Conservation (phyloP, 2,113 vertebrate genomes). For the Thermophis baileyi region DNA sequence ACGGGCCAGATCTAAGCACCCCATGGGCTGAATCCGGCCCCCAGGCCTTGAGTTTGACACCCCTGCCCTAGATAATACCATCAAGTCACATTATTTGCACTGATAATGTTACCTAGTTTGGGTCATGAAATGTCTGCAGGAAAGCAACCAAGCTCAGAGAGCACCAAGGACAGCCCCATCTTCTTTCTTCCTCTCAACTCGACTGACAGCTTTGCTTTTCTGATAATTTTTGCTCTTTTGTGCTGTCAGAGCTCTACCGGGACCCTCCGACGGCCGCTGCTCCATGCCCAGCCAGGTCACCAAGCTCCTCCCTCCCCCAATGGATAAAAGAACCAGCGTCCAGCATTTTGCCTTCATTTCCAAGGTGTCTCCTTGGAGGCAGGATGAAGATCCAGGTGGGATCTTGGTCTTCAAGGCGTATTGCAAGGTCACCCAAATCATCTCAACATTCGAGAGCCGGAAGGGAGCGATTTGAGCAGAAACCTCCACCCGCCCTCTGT, state of each 20-base stretch:
- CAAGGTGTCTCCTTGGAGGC: slow-evolving; percentile 30
- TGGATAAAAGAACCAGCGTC: slow-evolving; percentile 55
- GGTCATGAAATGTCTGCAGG: too few relatives aligned
- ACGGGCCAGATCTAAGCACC: too few relatives aligned
- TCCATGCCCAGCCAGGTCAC: slow-evolving; percentile 36
- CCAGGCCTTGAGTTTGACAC: too few relatives aligned
- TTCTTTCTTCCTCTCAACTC: slow-evolving; percentile 31
- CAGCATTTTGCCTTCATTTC: slow-evolving; percentile 58
- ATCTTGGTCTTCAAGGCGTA: not conserved
- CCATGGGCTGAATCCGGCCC: too few relatives aligned
- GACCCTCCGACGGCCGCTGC: slow-evolving; percentile 52
- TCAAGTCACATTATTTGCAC: too few relatives aligned
- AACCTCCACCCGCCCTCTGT: slow-evolving; percentile 48
- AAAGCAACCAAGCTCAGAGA: too few relatives aligned
- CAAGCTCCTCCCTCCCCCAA: slow-evolving; percentile 31
- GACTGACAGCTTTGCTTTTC: slow-evolving; percentile 35
- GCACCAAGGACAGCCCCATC: not conserved
- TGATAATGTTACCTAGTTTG: too few relatives aligned
- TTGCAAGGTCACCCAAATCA: slow-evolving; percentile 27
- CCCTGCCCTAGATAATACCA: too few relatives aligned
- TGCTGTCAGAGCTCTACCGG: slow-evolving; percentile 52
- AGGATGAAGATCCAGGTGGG: slow-evolving; percentile 37
- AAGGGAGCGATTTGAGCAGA: slow-evolving; percentile 58
- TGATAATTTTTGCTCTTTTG: slow-evolving; percentile 50
- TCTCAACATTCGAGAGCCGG: slow-evolving; percentile 37